Percentiles rank a stretch among this genome's conserved stretches.
Conservation (phyloP, 2,113 vertebrate species). For the Psilopsiagon aurifrons region DNA sequence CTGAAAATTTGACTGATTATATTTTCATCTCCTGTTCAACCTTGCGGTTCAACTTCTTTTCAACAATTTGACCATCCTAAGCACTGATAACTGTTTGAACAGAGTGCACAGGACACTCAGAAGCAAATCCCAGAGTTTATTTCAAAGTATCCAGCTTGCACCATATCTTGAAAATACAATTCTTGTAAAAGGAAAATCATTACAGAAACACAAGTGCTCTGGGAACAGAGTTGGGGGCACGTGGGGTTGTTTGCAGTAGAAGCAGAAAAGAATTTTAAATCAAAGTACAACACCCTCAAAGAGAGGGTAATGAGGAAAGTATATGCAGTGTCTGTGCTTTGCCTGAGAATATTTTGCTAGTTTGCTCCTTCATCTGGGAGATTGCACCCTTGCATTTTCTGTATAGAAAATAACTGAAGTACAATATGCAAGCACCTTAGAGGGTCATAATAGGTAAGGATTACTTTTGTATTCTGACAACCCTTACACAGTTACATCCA, state of each 20-base stretch:
- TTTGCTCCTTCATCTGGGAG: neutral
- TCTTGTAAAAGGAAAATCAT: conserved; percentile 14
- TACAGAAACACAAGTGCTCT: neutral
- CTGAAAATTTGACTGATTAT: neutral
- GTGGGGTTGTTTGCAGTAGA: neutral
- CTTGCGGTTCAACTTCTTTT: neutral
- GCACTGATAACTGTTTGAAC: neutral
- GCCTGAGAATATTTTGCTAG: neutral
- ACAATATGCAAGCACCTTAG: neutral
- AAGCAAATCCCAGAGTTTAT: neutral
- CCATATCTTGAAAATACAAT: neutral
- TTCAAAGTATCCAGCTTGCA: neutral
- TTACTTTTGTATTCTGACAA: neutral
- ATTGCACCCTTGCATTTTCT: neutral
- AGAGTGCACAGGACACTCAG: neutral
- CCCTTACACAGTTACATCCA: neutral
- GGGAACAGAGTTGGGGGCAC: neutral
- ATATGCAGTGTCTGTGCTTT: neutral
- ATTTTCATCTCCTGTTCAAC: neutral
- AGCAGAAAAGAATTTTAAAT: conserved; percentile 15
- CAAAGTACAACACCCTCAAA: conserved; percentile 3
- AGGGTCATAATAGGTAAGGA: neutral
- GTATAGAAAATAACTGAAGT: neutral
- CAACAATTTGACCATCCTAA: neutral
- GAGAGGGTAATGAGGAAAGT: neutral